Conservation (phyloP, 1,140 invertebrate species). For the Habropoda laboriosa region DNA sequence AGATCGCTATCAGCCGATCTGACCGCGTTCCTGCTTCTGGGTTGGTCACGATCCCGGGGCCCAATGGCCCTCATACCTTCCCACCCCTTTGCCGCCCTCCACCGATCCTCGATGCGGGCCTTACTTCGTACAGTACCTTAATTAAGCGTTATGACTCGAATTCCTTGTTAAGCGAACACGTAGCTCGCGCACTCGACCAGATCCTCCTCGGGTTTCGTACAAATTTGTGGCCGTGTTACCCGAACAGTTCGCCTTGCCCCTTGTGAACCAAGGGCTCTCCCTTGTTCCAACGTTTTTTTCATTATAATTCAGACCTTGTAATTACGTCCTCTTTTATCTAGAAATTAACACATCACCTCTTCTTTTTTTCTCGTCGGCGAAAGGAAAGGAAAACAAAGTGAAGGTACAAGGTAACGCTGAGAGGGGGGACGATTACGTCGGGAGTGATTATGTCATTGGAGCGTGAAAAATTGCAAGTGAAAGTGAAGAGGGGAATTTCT, state of each 20-base stretch:
- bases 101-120: conserved; percentile 40
- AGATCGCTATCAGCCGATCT: conserved; percentile 80
- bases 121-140: conserved; percentile 77
- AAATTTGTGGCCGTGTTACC: conserved; percentile 26
- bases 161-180: conserved; percentile 79
- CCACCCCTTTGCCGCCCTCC: conserved; percentile 52
- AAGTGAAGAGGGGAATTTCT: not conserved
- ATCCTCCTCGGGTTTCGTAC: conserved; percentile 38
- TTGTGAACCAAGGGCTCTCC: not conserved
- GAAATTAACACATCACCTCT: not conserved
- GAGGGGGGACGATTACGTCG: too few species aligned
- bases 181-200: conserved; percentile 47
- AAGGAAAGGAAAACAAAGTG: too few species aligned
- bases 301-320: too few species aligned
- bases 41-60: conserved; percentile 79
- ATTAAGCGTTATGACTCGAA: conserved; percentile 82
- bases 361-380: too few species aligned
- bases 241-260: not conserved
- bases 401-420: too few species aligned
- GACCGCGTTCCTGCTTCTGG: conserved; percentile 77
- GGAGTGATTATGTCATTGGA: too few species aligned
- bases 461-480: not conserved
- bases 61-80: conserved; percentile 56
- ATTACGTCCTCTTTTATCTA: not conserved
- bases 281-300: not conserved